phyloP scores from a whole-genome alignment of 1,140 invertebrate species.

The Sitodiplosis mosellana region DNA sequence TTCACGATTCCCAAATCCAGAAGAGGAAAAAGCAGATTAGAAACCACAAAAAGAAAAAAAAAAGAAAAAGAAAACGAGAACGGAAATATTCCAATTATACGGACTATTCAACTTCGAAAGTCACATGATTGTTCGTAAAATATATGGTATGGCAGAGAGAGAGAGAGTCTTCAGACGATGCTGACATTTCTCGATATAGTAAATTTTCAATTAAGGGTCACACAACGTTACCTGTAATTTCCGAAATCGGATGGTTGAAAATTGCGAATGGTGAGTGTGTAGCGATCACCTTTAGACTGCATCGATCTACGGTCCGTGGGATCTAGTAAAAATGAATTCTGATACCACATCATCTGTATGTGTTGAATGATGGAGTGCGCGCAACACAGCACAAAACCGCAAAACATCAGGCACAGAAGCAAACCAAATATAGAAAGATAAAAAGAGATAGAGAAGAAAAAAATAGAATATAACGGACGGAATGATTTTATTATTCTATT shows the following conservation, averaged over 20 bases:
- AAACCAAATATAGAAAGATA: conserved; percentile 1
- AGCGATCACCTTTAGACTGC: conserved; percentile 31
- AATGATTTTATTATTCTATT: neutral
- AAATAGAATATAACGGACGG: neutral
- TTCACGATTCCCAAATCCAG: conserved; percentile 1
- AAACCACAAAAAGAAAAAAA: neutral
- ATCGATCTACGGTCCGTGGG: conserved; percentile 33
- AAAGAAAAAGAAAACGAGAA: too few relatives aligned
- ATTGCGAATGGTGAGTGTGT: conserved; percentile 32
- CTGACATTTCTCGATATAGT: too few relatives aligned
- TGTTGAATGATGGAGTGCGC: conserved; percentile 3
- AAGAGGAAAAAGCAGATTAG: neutral
- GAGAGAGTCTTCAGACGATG: too few relatives aligned
- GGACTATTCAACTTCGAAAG: too few relatives aligned
- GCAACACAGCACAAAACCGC: too few relatives aligned
- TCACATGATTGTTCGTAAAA: too few relatives aligned
- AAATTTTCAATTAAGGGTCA: too few relatives aligned
- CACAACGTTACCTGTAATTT: conserved; percentile 22
- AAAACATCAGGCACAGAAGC: too few relatives aligned
- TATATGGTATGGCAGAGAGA: too few relatives aligned
- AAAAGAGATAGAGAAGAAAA: neutral
- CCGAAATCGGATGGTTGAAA: conserved; percentile 37
- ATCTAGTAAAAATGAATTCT: conserved; percentile 34
- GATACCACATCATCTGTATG: conserved; percentile 34
- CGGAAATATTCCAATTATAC: too few relatives aligned